A percentile compares a stretch with the other conserved stretches of the same genome.
These are phyloP conservation scores for Symphodus melops DNA, from an alignment of 2,113 vertebrate species.

Conservation along the genomic window DNA sequence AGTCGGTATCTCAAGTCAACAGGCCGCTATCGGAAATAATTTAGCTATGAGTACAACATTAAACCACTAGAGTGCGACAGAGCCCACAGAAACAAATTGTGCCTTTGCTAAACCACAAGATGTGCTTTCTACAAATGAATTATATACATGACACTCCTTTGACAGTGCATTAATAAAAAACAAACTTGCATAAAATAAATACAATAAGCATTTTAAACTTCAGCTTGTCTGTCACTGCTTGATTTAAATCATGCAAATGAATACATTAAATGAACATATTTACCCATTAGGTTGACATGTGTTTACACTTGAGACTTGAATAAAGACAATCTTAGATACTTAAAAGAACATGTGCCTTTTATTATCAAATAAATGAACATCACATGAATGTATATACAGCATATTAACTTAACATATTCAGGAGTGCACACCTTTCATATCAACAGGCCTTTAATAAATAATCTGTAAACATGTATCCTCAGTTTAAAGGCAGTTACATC, in stretches of 20 bases:
- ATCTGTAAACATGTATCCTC: constrained; percentile 71
- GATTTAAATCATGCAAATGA: background rate
- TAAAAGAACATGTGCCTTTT: constrained; percentile 61
- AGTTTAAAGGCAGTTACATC: constrained; percentile 55
- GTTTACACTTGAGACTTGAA: constrained; percentile 12
- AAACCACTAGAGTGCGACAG: constrained; percentile 63
- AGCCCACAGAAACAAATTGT: constrained; percentile 38
- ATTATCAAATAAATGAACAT: constrained; percentile 75
- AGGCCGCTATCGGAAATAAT: background rate
- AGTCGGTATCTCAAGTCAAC: constrained; percentile 1
- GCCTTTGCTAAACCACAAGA: too few species aligned
- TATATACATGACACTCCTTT: too few species aligned
- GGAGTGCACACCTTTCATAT: constrained; percentile 84
- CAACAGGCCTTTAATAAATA: constrained; percentile 85
- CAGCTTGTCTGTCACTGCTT: background rate
- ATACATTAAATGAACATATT: background rate
- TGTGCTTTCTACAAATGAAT: too few species aligned
- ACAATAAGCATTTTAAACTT: too few species aligned
- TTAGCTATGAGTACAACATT: constrained; percentile 2
- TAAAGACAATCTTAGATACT: constrained; percentile 13
- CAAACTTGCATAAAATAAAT: too few species aligned
- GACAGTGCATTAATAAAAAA: too few species aligned
- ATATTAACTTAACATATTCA: constrained; percentile 83
- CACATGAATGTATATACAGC: constrained; percentile 69
- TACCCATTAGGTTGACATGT: background rate